Conservation (phyloP, 2,888 invertebrate species). For the Crepidodera aurea region DNA sequence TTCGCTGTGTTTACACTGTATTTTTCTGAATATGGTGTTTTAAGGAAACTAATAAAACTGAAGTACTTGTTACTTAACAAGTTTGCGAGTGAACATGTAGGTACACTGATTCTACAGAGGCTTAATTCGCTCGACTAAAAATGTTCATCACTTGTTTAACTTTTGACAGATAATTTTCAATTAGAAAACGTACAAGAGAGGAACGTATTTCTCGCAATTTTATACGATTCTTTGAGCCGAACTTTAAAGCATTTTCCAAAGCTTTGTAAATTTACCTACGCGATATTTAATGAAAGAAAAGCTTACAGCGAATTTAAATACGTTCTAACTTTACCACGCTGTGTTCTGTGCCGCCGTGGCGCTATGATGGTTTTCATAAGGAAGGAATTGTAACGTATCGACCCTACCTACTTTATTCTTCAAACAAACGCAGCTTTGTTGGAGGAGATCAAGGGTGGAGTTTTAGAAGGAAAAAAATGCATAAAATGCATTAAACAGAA, state of each 20-base stretch:
- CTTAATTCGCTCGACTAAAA: background rate
- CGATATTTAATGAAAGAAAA: constrained; percentile 20
- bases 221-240: constrained; percentile 12
- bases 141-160: constrained; percentile 6
- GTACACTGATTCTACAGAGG: no score
- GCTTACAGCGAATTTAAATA: constrained; percentile 20
- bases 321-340: constrained; percentile 8
- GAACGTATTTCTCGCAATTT: constrained; percentile 19
- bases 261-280: constrained; percentile 19
- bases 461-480: background rate
- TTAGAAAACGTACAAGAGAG: constrained; percentile 4
- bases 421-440: constrained; percentile 8
- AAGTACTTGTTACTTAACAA: no score
- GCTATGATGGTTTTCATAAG: constrained; percentile 13
- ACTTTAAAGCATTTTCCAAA: constrained; percentile 19
- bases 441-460: constrained; percentile 1
- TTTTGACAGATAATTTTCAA: constrained; percentile 19
- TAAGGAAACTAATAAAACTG: no score
- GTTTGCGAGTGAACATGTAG: no score
- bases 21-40: no score
- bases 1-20: no score
- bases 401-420: constrained; percentile 9
- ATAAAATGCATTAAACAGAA: no score
- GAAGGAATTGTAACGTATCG: constrained; percentile 11
- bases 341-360: background rate